These are phyloP conservation scores for Temnothorax unifasciatus DNA, from an alignment of 2,888 invertebrate genomes.

Conservation along the genomic window DNA sequence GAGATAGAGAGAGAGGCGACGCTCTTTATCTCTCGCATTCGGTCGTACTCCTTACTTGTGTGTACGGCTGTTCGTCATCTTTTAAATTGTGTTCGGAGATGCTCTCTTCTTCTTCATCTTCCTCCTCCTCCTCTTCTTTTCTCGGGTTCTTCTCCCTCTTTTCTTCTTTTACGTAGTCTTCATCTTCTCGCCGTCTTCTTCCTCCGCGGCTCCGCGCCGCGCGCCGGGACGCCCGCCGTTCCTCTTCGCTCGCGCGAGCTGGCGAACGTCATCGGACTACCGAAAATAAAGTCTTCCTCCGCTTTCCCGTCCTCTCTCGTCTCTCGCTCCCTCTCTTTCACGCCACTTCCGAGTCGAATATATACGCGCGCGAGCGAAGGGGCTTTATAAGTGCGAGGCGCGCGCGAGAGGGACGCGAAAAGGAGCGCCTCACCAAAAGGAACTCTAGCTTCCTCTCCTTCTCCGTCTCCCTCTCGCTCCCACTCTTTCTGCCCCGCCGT, in stretches of 20 bases:
- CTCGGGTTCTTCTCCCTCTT: conserved; percentile 35
- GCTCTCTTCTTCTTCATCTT: conserved; percentile 37
- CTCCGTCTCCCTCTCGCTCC: conserved; percentile 20
- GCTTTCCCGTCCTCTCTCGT: conserved; percentile 66
- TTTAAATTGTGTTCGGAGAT: conserved; percentile 50
- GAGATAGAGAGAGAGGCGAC: conserved; percentile 38
- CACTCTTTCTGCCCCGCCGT: not conserved
- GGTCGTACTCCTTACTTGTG: conserved; percentile 47
- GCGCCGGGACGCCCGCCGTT: conserved; percentile 17
- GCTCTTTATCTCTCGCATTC: conserved; percentile 58
- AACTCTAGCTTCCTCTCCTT: conserved; percentile 38
- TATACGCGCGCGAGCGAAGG: conserved; percentile 68
- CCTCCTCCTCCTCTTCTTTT: conserved; percentile 34
- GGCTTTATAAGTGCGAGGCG: conserved; percentile 63
- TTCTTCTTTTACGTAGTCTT: conserved; percentile 33
- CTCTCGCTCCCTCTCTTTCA: conserved; percentile 57
- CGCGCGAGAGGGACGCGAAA: conserved; percentile 33
- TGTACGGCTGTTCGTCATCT: conserved; percentile 53
- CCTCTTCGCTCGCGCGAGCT: conserved; percentile 56
- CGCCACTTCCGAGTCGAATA: conserved; percentile 70
- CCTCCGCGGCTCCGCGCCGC: not conserved
- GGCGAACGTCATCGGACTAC: conserved; percentile 69
- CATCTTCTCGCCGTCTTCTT: conserved; percentile 26
- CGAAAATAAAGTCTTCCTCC: conserved; percentile 76
- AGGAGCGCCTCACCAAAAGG: conserved; percentile 54